Percentiles rank a stretch among this genome's conserved stretches.
phyloP scores from a whole-genome alignment of 2,113 vertebrate species.

The Genyomyrus donnyi region DNA sequence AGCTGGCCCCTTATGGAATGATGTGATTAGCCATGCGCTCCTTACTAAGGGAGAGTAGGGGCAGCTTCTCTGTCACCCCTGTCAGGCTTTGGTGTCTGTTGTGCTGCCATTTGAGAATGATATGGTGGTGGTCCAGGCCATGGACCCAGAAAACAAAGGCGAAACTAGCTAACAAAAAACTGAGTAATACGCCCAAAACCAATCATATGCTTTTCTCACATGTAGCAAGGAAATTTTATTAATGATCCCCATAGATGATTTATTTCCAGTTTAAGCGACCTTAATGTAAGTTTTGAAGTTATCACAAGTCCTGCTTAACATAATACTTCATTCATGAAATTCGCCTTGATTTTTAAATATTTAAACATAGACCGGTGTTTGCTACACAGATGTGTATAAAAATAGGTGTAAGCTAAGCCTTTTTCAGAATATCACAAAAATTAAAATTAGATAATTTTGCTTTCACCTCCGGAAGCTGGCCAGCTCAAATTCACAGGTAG shows the following conservation, averaged over 20 bases:
- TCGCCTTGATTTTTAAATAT: background rate
- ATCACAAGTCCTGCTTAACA: background rate
- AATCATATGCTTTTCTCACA: background rate
- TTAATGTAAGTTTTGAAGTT: background rate
- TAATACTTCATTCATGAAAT: background rate
- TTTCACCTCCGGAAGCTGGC: background rate
- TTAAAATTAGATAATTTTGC: background rate
- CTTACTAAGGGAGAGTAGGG: background rate
- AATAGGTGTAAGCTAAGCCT: background rate
- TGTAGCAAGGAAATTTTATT: slow-evolving; percentile 13
- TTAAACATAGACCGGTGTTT: background rate
- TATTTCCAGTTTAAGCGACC: background rate
- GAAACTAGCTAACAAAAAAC: slow-evolving; percentile 3
- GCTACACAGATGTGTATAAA: background rate
- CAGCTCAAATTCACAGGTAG: background rate
- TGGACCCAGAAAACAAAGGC: slow-evolving; percentile 8
- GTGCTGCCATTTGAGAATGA: slow-evolving; percentile 3
- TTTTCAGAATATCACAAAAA: background rate
- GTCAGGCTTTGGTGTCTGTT: background rate
- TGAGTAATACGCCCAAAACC: background rate
- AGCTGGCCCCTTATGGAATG: background rate
- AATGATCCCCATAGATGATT: slow-evolving; percentile 2
- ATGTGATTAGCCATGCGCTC: background rate
- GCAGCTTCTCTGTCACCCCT: slow-evolving; percentile 2
- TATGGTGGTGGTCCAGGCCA: slow-evolving; percentile 14